Percentiles rank a stretch among this genome's conserved stretches.
These are phyloP conservation scores for Alloplasta piceator DNA, from an alignment of 2,888 invertebrate species.

Conservation along the genomic window DNA sequence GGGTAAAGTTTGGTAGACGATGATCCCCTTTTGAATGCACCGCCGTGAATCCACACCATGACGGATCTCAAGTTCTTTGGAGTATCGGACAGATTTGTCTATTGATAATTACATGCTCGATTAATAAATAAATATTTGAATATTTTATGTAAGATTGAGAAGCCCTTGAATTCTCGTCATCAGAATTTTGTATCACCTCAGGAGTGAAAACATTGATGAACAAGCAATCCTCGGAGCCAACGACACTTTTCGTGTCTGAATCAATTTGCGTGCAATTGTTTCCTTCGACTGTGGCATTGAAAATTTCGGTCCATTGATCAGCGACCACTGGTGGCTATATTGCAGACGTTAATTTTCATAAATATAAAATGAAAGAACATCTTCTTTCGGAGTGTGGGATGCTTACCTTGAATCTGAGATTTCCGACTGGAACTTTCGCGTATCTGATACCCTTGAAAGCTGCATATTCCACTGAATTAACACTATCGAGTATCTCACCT, in stretches of 20 bases:
- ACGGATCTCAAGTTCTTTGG: conserved; percentile 6
- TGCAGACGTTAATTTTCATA: neutral
- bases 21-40: conserved; percentile 62
- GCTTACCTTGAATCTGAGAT: conserved; percentile 27
- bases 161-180: neutral
- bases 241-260: neutral
- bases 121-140: neutral
- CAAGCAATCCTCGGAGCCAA: conserved; percentile 59
- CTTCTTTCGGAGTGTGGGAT: neutral
- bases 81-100: neutral
- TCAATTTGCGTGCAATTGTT: conserved; percentile 65
- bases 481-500: conserved; percentile 24
- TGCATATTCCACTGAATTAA: conserved; percentile 14
- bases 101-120: neutral
- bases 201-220: conserved; percentile 58
- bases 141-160: neutral
- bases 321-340: conserved; percentile 62
- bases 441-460: conserved; percentile 40
- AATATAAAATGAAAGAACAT: neutral
- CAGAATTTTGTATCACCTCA: conserved; percentile 9
- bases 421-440: conserved; percentile 28
- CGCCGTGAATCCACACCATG: conserved; percentile 71
- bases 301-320: conserved; percentile 65
- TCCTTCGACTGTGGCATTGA: conserved; percentile 56
- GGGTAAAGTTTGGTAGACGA: conserved; percentile 59